A percentile compares a stretch with the other conserved stretches of the same genome.
Conservation (phyloP, 1,140 invertebrate species). For the Helicorthomorpha holstii region DNA sequence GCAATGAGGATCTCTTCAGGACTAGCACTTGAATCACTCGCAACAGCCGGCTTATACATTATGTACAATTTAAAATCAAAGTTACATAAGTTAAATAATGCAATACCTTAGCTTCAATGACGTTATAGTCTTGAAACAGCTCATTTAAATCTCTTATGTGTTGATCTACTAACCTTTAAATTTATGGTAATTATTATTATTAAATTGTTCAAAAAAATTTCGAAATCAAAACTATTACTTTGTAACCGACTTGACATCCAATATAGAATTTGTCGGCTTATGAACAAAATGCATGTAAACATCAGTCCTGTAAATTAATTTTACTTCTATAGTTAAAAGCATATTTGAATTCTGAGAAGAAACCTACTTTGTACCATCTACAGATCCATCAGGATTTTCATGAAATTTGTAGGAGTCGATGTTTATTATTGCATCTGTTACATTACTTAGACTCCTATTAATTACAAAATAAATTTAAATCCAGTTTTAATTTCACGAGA, state of each 20-base stretch:
- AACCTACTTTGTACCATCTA: slow-evolving; percentile 66
- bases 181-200: slow-evolving; percentile 46
- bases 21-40: background rate
- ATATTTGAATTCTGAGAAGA: background rate
- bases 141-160: slow-evolving; percentile 76
- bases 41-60: background rate
- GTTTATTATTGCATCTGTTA: slow-evolving; percentile 80
- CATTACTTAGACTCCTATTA: slow-evolving; percentile 52
- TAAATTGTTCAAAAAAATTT: background rate
- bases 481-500: slow-evolving; percentile 5
- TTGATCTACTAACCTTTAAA: slow-evolving; percentile 66
- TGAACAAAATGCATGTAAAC: slow-evolving; percentile 84
- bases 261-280: slow-evolving; percentile 71
- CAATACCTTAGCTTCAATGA: slow-evolving; percentile 40
- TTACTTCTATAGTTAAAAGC: background rate
- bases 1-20: slow-evolving; percentile 32
- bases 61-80: background rate
- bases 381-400: slow-evolving; percentile 74
- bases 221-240: background rate
- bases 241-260: slow-evolving; percentile 37
- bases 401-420: slow-evolving; percentile 84
- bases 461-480: slow-evolving; percentile 2
- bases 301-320: slow-evolving; percentile 42
- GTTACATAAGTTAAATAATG: background rate
- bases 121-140: slow-evolving; percentile 60